Conservation (phyloP, 2,113 vertebrate genomes). For the Ondatra zibethicus region DNA sequence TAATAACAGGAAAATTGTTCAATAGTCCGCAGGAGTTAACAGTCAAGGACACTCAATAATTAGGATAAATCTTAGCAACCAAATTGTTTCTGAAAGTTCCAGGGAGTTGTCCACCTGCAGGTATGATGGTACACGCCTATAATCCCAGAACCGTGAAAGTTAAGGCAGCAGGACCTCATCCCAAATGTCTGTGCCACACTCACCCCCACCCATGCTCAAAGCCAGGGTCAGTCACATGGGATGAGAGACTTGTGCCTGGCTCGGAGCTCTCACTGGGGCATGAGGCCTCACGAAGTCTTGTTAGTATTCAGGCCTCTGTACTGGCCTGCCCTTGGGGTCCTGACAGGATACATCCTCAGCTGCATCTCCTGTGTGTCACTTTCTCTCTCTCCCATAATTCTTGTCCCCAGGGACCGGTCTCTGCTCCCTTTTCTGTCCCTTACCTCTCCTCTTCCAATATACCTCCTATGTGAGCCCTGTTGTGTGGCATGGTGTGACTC, state of each 20-base stretch:
- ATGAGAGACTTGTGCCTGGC: constrained; percentile 72
- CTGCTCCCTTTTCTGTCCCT: no score
- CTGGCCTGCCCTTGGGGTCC: no score
- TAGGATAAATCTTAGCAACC: neutral
- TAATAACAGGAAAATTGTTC: neutral
- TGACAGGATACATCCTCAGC: no score
- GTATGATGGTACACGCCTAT: neutral
- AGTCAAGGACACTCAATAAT: neutral
- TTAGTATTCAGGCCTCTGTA: no score
- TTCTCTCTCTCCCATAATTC: no score
- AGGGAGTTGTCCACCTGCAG: neutral
- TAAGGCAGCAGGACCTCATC: constrained; percentile 76
- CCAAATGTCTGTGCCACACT: constrained; percentile 85
- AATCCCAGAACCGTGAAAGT: neutral
- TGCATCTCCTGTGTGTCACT: no score
- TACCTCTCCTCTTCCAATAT: no score
- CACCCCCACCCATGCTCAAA: constrained; percentile 84
- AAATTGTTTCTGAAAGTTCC: neutral
- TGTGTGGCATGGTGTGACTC: no score
- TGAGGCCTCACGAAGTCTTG: no score
- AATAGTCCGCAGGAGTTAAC: neutral
- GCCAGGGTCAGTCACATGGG: constrained; percentile 87
- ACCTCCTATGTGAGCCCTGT: no score
- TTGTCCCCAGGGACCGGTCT: no score
- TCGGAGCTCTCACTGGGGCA: constrained; percentile 69